phyloP scores from a whole-genome alignment of 2,888 invertebrate species.

The Anticlea derivata region DNA sequence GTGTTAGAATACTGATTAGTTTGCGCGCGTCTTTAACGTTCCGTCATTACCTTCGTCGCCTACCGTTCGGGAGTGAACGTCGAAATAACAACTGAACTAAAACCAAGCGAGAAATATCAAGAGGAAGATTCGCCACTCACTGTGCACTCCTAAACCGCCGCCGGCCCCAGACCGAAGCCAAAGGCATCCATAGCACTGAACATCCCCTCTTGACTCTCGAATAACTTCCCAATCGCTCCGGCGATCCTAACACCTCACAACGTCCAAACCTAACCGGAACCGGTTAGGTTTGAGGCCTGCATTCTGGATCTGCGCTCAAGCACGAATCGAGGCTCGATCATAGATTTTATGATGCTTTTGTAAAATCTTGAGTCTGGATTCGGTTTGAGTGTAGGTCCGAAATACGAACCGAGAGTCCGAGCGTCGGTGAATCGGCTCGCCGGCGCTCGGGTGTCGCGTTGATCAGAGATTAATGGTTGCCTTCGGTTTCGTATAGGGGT shows the following conservation, averaged over 20 bases:
- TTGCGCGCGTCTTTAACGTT: slow-evolving; percentile 4
- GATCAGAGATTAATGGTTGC: slow-evolving; percentile 81
- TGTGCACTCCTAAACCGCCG: slow-evolving; percentile 50
- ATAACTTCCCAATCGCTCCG: slow-evolving; percentile 15
- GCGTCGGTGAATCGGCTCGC: neutral
- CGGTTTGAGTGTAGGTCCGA: no score
- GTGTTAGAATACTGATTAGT: slow-evolving; percentile 3
- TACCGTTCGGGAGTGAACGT: slow-evolving; percentile 20
- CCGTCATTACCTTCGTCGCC: slow-evolving; percentile 31
- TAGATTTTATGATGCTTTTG: no score
- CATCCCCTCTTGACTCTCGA: slow-evolving; percentile 40
- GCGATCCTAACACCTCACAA: slow-evolving; percentile 8
- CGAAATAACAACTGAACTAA: slow-evolving; percentile 39
- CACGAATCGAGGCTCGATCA: no score
- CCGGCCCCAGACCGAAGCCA: slow-evolving; percentile 73
- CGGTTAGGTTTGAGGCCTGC: neutral
- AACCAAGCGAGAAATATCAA: slow-evolving; percentile 50
- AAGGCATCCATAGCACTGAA: slow-evolving; percentile 73
- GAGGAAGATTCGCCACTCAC: slow-evolving; percentile 54
- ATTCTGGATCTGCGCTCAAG: no score
- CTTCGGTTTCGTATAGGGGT: slow-evolving; percentile 93
- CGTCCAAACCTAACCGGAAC: neutral
- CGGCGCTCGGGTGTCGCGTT: slow-evolving; percentile 1
- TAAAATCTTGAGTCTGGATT: no score
- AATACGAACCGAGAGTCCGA: neutral